Evolutionary conservation across 35 echinoderm and acorn worm genomes (phyloP).

Genomic region (Heliocidaris erythrogramma): DNA sequence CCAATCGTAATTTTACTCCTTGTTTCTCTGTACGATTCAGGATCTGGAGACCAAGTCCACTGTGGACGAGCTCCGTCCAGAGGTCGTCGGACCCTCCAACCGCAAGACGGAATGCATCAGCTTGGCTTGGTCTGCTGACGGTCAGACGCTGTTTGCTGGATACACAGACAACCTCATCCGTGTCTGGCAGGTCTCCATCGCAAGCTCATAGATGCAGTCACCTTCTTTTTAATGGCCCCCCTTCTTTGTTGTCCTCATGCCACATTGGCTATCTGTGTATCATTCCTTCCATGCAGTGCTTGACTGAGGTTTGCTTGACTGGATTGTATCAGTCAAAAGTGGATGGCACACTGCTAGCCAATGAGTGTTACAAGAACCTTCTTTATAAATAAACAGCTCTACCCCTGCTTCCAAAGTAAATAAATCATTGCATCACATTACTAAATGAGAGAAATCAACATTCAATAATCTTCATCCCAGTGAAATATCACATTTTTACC

Average conservation of each 20-base stretch:
- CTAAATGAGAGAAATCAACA: no score
- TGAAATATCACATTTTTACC: background rate
- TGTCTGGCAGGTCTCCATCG: conserved; percentile 91
- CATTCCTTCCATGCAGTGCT: background rate
- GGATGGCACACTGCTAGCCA: background rate
- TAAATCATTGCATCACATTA: no score
- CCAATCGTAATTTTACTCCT: background rate
- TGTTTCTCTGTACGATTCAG: conserved; percentile 38
- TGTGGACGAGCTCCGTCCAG: conserved; percentile 65
- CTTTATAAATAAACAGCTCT: no score
- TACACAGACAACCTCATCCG: conserved; percentile 94
- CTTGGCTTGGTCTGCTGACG: conserved; percentile 96
- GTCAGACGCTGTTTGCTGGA: conserved; percentile 94
- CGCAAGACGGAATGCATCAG: conserved; percentile 66
- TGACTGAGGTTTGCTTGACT: no score
- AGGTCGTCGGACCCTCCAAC: conserved; percentile 55
- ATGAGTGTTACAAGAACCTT: background rate
- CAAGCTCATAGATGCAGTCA: background rate
- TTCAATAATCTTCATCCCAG: background rate
- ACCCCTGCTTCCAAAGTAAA: no score
- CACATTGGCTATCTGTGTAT: background rate
- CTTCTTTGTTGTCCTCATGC: background rate
- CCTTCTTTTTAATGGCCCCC: background rate
- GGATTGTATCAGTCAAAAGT: background rate
- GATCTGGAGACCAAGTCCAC: conserved; percentile 81